Percentiles rank a stretch among this genome's conserved stretches.
Conservation (phyloP, 2,888 invertebrate genomes). For the Oligia latruncula region DNA sequence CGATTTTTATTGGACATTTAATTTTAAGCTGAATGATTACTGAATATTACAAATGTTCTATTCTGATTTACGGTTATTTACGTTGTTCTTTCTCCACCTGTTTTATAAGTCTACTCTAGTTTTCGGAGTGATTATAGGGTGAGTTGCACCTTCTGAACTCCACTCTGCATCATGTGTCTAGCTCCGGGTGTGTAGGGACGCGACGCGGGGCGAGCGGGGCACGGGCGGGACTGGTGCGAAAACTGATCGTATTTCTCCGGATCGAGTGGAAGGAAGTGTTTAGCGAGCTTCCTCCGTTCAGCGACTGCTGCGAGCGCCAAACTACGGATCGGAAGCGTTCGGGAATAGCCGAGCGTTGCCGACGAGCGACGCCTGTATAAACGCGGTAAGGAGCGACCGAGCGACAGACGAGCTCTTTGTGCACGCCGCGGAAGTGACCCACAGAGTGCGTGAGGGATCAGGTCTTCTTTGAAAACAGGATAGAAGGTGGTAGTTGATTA, state of each 20-base stretch:
- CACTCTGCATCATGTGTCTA: not conserved
- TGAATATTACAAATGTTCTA: not conserved
- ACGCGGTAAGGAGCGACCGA: not conserved
- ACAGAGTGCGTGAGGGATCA: constrained; percentile 3
- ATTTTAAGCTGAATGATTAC: not conserved
- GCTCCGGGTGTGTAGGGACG: not conserved
- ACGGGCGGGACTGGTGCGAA: not conserved
- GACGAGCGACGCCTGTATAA: constrained; percentile 9
- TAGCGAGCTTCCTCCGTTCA: constrained; percentile 65
- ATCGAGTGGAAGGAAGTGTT: constrained; percentile 74
- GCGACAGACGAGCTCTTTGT: constrained; percentile 5
- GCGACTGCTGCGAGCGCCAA: constrained; percentile 21
- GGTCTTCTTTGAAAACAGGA: not conserved
- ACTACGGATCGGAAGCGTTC: constrained; percentile 55
- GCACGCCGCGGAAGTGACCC: constrained; percentile 11
- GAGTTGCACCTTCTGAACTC: constrained; percentile 25
- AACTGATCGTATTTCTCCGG: constrained; percentile 68
- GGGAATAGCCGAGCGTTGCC: constrained; percentile 42
- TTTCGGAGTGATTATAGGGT: not conserved
- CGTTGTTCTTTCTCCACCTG: not conserved
- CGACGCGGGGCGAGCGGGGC: not conserved
- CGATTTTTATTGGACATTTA: not conserved
- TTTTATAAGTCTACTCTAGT: not conserved
- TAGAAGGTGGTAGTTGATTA: too few relatives aligned
- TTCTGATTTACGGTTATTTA: not conserved